Conservation (phyloP, 2,113 vertebrate species). For the Ailuropoda melanoleuca region DNA sequence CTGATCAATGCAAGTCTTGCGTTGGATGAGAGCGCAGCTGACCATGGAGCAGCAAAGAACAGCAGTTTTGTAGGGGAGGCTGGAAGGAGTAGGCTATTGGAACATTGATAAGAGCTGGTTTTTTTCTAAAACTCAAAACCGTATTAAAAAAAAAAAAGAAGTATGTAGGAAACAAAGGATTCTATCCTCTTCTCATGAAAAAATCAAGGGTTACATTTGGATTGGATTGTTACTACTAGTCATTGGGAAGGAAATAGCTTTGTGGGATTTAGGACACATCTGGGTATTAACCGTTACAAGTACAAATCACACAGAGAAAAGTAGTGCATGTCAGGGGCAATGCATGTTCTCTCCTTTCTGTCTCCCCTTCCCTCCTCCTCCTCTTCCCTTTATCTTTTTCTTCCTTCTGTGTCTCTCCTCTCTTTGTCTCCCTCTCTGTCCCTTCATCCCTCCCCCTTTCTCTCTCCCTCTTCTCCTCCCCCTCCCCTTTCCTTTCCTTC, state of each 20-base stretch:
- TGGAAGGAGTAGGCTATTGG: not conserved
- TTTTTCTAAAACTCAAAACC: not conserved
- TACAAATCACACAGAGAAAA: not conserved
- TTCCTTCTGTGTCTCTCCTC: not conserved
- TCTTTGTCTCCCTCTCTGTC: too few relatives aligned
- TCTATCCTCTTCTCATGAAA: not conserved
- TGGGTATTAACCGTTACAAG: not conserved
- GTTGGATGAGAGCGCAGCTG: not conserved
- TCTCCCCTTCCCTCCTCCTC: not conserved
- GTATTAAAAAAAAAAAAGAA: not conserved
- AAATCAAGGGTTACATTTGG: slow-evolving; percentile 18
- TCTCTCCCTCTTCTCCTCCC: not conserved
- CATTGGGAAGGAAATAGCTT: slow-evolving; percentile 17
- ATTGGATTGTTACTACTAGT: slow-evolving; percentile 23
- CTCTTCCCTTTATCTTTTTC: not conserved
- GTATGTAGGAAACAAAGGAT: not conserved
- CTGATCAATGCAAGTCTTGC: not conserved
- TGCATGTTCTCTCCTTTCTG: not conserved
- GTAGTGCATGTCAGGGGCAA: not conserved
- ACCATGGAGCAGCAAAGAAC: not conserved
- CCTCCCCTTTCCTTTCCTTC: too few relatives aligned
- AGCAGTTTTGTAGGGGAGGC: not conserved
- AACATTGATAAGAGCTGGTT: not conserved
- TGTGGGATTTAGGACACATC: not conserved
- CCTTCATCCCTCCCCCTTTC: not conserved